Conservation (phyloP, 1,140 invertebrate species). For the Asbolus verrucosus region DNA sequence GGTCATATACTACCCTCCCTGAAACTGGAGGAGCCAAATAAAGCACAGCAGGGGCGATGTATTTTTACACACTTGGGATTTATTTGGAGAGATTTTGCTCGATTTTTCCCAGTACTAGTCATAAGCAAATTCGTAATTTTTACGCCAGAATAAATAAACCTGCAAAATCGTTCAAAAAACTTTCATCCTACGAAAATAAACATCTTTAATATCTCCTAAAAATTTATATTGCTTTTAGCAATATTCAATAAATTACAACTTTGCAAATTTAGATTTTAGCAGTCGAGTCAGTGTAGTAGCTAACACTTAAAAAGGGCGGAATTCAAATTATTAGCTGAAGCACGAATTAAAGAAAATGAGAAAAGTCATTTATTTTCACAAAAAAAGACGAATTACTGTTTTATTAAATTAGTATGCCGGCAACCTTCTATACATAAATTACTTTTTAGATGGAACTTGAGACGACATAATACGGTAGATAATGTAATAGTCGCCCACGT, state of each 20-base stretch:
- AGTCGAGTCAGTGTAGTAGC: background rate
- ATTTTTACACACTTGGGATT: constrained; percentile 28
- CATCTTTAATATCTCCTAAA: too few species aligned
- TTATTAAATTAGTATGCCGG: background rate
- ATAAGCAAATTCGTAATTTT: background rate
- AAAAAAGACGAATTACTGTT: background rate
- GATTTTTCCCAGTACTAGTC: constrained; percentile 6
- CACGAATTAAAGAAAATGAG: background rate
- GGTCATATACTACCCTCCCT: background rate
- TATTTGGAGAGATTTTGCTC: too few species aligned
- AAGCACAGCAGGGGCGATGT: constrained; percentile 17
- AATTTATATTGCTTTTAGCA: too few species aligned
- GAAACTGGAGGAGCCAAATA: background rate
- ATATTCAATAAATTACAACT: background rate
- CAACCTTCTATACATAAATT: constrained; percentile 2
- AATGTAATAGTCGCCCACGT: background rate
- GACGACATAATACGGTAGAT: background rate
- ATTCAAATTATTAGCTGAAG: background rate
- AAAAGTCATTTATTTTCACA: background rate
- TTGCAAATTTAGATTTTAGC: background rate
- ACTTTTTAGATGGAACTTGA: background rate
- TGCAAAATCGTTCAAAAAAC: too few species aligned
- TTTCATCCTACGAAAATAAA: too few species aligned
- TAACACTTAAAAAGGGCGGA: background rate
- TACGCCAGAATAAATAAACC: background rate